A percentile compares a stretch with the other conserved stretches of the same genome.
Conservation (phyloP, 2,797 vertebrate genomes). For the Otolemur crassicaudatus region DNA sequence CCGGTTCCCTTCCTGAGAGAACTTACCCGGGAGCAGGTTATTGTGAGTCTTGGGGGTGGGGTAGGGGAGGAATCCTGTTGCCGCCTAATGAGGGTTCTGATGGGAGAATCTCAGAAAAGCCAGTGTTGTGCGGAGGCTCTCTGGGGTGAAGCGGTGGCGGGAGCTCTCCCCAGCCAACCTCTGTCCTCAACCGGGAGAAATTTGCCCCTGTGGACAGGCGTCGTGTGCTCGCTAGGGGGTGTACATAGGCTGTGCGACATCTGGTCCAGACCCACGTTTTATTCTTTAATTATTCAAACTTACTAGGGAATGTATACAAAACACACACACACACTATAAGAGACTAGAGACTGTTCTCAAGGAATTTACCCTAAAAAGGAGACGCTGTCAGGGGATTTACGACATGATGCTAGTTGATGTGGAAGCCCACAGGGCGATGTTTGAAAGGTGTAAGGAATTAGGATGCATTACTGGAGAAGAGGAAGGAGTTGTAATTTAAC, state of each 20-base stretch:
- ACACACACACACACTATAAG: neutral
- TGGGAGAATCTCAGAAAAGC: neutral
- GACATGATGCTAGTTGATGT: neutral
- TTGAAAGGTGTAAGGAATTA: neutral
- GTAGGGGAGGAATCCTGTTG: neutral
- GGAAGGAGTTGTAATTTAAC: neutral
- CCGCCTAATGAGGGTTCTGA: neutral
- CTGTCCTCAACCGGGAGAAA: no score
- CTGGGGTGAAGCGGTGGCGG: neutral
- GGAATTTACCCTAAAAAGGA: neutral
- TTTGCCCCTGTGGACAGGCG: neutral
- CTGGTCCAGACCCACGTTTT: neutral
- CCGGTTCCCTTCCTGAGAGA: accelerated
- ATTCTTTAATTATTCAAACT: neutral
- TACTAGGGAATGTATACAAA: neutral
- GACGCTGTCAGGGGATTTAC: neutral
- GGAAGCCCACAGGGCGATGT: neutral
- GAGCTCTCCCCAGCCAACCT: neutral
- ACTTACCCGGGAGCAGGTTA: accelerated
- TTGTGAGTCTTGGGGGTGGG: neutral
- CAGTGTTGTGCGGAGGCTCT: neutral
- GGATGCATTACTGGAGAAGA: neutral
- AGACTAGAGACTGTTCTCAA: neutral
- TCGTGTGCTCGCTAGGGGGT: neutral
- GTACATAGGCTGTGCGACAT: neutral